Percentiles rank a stretch among this genome's conserved stretches.
These are phyloP conservation scores for Herpailurus yagouaroundi DNA, from an alignment of 2,113 vertebrate species.

Conservation along the genomic window DNA sequence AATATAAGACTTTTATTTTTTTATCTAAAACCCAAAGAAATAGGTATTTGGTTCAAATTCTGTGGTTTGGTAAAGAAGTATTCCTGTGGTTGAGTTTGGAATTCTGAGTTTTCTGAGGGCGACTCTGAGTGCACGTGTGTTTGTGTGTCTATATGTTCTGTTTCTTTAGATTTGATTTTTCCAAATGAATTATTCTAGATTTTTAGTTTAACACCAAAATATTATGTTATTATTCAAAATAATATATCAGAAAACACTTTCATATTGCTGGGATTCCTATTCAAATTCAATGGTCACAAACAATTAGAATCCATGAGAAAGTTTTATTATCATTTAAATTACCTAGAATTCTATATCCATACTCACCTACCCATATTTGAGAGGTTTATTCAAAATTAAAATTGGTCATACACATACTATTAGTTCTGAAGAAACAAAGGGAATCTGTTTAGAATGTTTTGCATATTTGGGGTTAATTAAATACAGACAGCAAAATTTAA, in stretches of 20 bases:
- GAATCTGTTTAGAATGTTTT: not conserved
- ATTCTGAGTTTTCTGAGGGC: not conserved
- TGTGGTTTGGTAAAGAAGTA: not conserved
- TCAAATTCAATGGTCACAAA: not conserved
- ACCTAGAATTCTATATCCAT: not conserved
- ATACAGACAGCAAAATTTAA: not conserved
- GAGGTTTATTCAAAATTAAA: not conserved
- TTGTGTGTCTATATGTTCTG: not conserved
- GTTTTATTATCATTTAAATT: not conserved
- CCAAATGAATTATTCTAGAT: not conserved
- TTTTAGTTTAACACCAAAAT: not conserved
- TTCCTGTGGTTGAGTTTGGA: not conserved
- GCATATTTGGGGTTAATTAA: not conserved
- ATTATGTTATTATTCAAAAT: not conserved
- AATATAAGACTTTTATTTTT: not conserved
- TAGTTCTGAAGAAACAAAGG: constrained; percentile 1
- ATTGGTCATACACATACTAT: not conserved
- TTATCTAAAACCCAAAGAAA: not conserved
- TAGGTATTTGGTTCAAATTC: not conserved
- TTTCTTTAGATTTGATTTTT: not conserved
- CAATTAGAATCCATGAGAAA: not conserved
- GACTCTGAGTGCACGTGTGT: not conserved
- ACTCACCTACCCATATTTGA: not conserved
- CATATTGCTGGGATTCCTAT: not conserved
- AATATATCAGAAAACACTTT: not conserved